These are phyloP conservation scores for Rana temporaria DNA, from an alignment of 2,113 vertebrate species.

Conservation along the genomic window DNA sequence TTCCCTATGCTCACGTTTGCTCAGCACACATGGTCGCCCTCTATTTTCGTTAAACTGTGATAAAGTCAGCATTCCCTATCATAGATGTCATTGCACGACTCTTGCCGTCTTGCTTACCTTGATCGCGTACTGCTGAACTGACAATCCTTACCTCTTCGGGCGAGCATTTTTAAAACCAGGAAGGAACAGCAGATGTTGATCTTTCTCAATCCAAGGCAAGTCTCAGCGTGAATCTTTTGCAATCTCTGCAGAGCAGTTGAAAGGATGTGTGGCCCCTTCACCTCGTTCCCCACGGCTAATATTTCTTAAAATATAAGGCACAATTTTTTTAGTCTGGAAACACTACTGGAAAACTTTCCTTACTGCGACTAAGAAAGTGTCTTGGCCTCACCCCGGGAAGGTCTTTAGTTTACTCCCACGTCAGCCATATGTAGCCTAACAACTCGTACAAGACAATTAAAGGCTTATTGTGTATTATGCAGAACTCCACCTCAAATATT, in stretches of 20 bases:
- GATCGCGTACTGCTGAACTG: neutral
- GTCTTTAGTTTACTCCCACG: slow-evolving; percentile 2
- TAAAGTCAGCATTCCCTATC: no score
- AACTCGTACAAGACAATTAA: neutral
- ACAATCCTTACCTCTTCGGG: slow-evolving; percentile 33
- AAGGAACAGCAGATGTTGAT: neutral
- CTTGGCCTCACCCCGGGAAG: neutral
- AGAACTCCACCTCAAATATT: no score
- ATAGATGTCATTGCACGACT: neutral
- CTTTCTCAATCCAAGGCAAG: slow-evolving; percentile 38
- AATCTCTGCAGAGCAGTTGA: neutral
- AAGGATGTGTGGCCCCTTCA: neutral
- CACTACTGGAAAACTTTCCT: neutral
- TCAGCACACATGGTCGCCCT: neutral
- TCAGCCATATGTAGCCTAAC: slow-evolving; percentile 25
- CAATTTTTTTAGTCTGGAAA: neutral
- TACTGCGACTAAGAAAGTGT: neutral
- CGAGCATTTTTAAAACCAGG: slow-evolving; percentile 39
- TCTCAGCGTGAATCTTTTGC: neutral
- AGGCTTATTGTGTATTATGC: slow-evolving; percentile 13
- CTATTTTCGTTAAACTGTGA: neutral
- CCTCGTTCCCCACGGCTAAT: slow-evolving; percentile 11
- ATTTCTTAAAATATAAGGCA: neutral
- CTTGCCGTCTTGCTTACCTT: slow-evolving; percentile 19
- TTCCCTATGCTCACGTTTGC: neutral